Evolutionary conservation across 2,888 invertebrate genomes (phyloP).

Genomic region (Meandrusa payeni): DNA sequence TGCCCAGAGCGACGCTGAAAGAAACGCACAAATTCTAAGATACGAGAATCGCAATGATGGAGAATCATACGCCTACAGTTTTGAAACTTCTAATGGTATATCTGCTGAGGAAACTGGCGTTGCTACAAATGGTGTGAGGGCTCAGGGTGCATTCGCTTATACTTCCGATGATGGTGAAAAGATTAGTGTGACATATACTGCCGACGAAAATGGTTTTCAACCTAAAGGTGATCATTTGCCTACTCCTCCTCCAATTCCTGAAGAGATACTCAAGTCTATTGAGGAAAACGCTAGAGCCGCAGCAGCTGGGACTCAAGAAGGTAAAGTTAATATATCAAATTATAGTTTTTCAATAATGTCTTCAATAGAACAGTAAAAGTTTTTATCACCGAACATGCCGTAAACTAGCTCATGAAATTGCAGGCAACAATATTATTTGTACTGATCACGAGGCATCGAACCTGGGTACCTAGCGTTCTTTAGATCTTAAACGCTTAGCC

Average conservation of each 20-base stretch:
- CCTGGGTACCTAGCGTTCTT: no score
- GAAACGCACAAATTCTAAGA: slow-evolving; percentile 59
- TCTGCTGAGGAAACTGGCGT: slow-evolving; percentile 69
- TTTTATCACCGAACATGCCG: no score
- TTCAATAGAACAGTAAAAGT: no score
- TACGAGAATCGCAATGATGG: slow-evolving; percentile 66
- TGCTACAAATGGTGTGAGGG: slow-evolving; percentile 67
- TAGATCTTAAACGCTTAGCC: no score
- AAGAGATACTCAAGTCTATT: slow-evolving; percentile 65
- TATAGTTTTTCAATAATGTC: no score
- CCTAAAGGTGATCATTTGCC: slow-evolving; percentile 70
- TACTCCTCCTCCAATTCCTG: slow-evolving; percentile 69
- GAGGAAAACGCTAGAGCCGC: slow-evolving; percentile 68
- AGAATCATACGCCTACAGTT: slow-evolving; percentile 61
- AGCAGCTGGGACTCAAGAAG: slow-evolving; percentile 72
- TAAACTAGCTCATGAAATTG: no score
- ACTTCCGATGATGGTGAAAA: slow-evolving; percentile 68
- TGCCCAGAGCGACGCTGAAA: slow-evolving; percentile 58
- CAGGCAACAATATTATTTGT: no score
- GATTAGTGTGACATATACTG: slow-evolving; percentile 65
- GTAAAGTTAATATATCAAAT: no score
- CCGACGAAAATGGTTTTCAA: slow-evolving; percentile 69
- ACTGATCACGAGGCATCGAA: no score
- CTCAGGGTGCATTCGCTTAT: slow-evolving; percentile 66
- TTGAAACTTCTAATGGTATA: slow-evolving; percentile 72